Conservation (phyloP, 2,113 vertebrate genomes). For the Callionymus lyra region DNA sequence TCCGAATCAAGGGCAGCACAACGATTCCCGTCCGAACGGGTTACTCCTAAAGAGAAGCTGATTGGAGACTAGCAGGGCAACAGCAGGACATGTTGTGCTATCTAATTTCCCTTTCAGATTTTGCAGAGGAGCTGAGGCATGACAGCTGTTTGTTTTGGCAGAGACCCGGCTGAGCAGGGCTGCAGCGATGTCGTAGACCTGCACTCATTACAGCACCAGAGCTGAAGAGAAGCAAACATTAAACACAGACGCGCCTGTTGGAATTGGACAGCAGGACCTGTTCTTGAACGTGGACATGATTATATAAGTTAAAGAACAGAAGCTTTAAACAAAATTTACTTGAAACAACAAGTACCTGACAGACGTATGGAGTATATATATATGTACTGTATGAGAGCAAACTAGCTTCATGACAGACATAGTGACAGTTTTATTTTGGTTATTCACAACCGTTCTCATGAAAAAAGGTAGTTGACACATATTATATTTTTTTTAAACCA, state of each 20-base stretch:
- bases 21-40: constrained; percentile 9
- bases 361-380: too few relatives aligned
- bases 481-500: too few relatives aligned
- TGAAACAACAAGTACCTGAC: too few relatives aligned
- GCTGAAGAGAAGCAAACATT: constrained; percentile 10
- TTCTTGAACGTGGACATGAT: too few relatives aligned
- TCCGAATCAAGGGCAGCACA: constrained; percentile 22
- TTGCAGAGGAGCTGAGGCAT: constrained; percentile 32
- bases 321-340: too few relatives aligned
- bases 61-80: constrained; percentile 17
- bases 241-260: not conserved
- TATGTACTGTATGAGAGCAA: too few relatives aligned
- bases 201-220: constrained; percentile 26
- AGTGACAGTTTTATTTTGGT: too few relatives aligned
- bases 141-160: constrained; percentile 60
- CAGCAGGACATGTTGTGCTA: constrained; percentile 38
- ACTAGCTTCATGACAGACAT: too few relatives aligned
- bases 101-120: constrained; percentile 58
- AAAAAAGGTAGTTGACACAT: too few relatives aligned
- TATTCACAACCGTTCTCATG: too few relatives aligned
- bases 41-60: constrained; percentile 10
- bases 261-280: too few relatives aligned
- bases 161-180: constrained; percentile 21
- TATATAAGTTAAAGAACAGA: too few relatives aligned
- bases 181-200: constrained; percentile 23